Base-by-base conservation (phyloP, 2,113 vertebrate genomes). In the Prolemur simus region DNA sequence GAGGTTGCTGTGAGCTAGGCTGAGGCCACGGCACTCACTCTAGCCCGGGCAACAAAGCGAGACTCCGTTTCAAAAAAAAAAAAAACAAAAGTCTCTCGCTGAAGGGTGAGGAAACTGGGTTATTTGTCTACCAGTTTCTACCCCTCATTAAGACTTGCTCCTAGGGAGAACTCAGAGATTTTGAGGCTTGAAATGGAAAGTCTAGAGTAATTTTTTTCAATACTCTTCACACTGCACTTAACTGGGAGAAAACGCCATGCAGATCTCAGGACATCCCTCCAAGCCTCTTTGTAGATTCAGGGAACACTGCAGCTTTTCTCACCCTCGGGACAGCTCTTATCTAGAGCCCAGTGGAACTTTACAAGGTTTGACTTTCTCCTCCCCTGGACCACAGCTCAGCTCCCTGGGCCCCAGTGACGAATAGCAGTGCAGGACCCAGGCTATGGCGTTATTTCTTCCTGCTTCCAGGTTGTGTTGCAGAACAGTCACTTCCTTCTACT, bases 401-500 rank as follows among this genome's bases (percentile, higher is more conserved):
- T 37, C 69, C 56, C 56, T 21, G 14, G 20, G 32, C 47, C 39
- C n/a, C 32, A 54, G 21, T 34, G 60, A 39, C 10, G 49, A 34
- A 60, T 2, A 47, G 18, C 6, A 58, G 2, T 6, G 8, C 64
- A 49, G 64, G 42, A 74, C 66, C 66, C 54, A 42, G 49, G 15
- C 39, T 47, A 5, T 7, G 18, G 3, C 0, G 2, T 64, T 49
- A 4, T 20, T 56, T 77, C 91, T 85, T 93, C 64, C 90, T 88
- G 25, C n/a, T 94, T 84, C 94, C 64, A 80, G 39, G 39, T 25
- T 21, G 14, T 68, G 45, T 88, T 73, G 60, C 80, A 85, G 94
- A 91, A 93, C 47, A 27, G 34, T 42, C 20, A 64, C 78, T 96
- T 96, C 60, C 71, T 71, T 92, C n/a, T 87, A 52, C 58, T 47